Conservation (phyloP, 2,113 vertebrate genomes). For the Eptesicus fuscus region DNA sequence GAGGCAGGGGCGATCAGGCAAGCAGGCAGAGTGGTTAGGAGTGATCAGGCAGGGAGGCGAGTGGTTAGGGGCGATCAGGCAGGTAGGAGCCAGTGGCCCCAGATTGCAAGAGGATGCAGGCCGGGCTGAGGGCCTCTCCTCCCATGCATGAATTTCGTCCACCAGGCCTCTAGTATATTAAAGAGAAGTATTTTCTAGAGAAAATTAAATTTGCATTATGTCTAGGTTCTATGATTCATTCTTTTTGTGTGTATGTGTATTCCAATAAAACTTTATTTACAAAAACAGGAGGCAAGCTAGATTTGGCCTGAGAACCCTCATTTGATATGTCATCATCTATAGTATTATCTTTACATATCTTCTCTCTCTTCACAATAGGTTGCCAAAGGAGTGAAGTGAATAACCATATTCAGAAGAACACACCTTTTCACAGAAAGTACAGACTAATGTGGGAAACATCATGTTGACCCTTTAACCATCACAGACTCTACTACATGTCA, state of each 20-base stretch:
- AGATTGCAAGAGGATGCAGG: too few species aligned
- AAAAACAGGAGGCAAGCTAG: neutral
- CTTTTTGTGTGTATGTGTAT: neutral
- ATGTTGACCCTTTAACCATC: neutral
- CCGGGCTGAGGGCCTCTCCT: too few species aligned
- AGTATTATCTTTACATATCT: neutral
- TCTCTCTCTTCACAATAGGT: neutral
- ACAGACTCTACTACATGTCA: neutral
- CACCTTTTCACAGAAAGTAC: neutral
- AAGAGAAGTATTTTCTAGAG: too few species aligned
- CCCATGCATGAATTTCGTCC: too few species aligned
- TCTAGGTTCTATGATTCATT: neutral
- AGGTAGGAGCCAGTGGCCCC: too few species aligned
- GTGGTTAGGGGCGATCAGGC: too few species aligned
- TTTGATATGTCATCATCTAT: neutral
- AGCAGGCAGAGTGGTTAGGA: too few species aligned
- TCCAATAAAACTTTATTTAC: neutral
- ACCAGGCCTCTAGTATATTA: neutral
- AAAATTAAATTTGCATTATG: conserved; percentile 12
- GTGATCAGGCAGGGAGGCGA: too few species aligned
- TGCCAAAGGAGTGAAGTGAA: neutral
- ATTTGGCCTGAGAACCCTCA: neutral
- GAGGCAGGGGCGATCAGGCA: too few species aligned
- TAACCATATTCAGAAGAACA: neutral
- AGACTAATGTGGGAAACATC: neutral